Evolutionary conservation across 2,113 vertebrate genomes (phyloP), one percentile per base, ranked within the genome.

Genomic region (Ramphastos sulfuratus): DNA sequence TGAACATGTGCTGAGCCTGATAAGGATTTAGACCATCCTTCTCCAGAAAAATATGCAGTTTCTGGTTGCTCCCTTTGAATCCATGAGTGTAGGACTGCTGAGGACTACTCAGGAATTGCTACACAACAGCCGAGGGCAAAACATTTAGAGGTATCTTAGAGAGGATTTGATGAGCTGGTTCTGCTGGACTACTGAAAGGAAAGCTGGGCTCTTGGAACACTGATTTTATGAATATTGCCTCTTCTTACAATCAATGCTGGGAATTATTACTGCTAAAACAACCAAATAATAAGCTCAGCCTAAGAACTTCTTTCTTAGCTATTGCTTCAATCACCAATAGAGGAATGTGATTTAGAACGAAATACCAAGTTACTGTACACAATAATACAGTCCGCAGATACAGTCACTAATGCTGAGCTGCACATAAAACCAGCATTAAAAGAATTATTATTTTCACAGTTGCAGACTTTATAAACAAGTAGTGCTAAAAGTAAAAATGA

Each of bases 371-470:
- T 70, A 73, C 0, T 1, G 24, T 69, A 21, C 10, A 14, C 9
- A 61, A 8, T 70, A 50, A 11, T 89, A 14, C 46, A 76, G 35
- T 58, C 20, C 24, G 24, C 18, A 35, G 39, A 50, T 30, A 50
- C 0, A 0, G 11, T 72, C 13, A 76, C 1, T 6, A 60, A 67
- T 6, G 25, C 13, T 7, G 12, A 89, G 13, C 20, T 85, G 20
- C 25, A 27, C 6, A 15, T 9, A 75, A 78, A 88, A 17, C 8
- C 44, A 24, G 15, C 1, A 0, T 31, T 61, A 74, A 58, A 92
- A 79, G 4, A 55, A 27, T 37, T 8, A 27, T 37, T 8, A n/a
- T 60, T 86, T 66, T 75, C 24, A 50, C 12, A 27, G 23, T 37
- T 48, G 20, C 6, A 71, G 28, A 16, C 39, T 74, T 73, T 67